A percentile compares a stretch with the other conserved stretches of the same genome.
These are phyloP conservation scores for Grapholita molesta DNA, from an alignment of 1,140 invertebrate species.

Conservation along the genomic window DNA sequence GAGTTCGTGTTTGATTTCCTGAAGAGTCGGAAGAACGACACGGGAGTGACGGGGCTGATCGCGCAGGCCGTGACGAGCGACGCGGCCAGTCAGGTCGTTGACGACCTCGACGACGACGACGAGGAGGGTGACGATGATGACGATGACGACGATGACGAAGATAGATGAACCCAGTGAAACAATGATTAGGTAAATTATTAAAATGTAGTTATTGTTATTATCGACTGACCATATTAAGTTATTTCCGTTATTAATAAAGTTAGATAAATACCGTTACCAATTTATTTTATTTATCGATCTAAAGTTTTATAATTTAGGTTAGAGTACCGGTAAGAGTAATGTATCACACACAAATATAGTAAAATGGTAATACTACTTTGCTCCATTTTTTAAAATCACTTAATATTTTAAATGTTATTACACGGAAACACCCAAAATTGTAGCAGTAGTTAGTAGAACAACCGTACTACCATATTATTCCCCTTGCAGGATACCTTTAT, in stretches of 20 bases:
- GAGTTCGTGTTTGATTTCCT: conserved; percentile 63
- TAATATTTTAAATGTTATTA: no score
- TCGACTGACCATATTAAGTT: conserved; percentile 32
- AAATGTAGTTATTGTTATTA: conserved; percentile 30
- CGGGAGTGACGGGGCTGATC: conserved; percentile 55
- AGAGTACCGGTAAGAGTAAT: no score
- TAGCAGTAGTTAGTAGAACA: no score
- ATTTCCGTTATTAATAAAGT: conserved; percentile 13
- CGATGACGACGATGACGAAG: conserved; percentile 32
- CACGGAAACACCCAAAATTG: no score
- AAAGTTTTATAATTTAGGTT: no score
- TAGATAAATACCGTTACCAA: background rate
- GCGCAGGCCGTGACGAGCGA: conserved; percentile 59
- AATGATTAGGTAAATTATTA: conserved; percentile 13
- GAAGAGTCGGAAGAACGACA: conserved; percentile 54
- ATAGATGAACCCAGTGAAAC: conserved; percentile 39
- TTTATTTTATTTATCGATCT: background rate
- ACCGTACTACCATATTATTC: no score
- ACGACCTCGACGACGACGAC: conserved; percentile 33
- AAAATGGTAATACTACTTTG: no score
- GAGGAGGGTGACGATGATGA: conserved; percentile 39
- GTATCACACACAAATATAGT: no score
- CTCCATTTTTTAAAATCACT: no score
- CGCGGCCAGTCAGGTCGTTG: conserved; percentile 36
- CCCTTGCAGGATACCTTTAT: no score